Base-by-base conservation (phyloP, 2,797 vertebrate species). In the Lophius americanus region DNA sequence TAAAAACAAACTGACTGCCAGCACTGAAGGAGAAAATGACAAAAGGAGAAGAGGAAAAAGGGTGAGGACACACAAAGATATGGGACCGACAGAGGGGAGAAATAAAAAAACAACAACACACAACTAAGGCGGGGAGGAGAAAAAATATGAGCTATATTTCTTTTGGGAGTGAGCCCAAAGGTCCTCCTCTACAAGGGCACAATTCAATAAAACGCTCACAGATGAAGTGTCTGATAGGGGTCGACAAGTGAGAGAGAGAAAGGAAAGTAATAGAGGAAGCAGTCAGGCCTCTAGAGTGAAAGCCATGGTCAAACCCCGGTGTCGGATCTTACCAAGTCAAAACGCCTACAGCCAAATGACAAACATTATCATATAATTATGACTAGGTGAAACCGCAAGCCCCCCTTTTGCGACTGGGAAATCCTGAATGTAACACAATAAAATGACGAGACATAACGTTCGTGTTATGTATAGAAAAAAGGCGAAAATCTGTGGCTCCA, bases 131-230 rank as follows among this genome's bases (percentile, higher is more conserved):
- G 1, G 66, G 61, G 36, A 47, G 23, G 48, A 35, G 56, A 51
- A 33, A 6, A 60, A n/a, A 39, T 60, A 64, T 53, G 78, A 57
- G 68, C 47, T 72, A 63, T 78, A 78, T 77, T 70, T 81, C 74
- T 83, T 64, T 85, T 23, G 23, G 87, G 84, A 84, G 76, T 48
- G 11, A 64, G 79, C 66, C 81, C 86, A 85, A 77, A 89, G 81
- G 82, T 85, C 79, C 73, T 86, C 66, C 72, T 86, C 86, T 78
- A 78, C 85, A 90, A 90, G 90, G 86, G 85, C 88, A 84, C 79
- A 64, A 62, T 8, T 73, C 81, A 81, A 86, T 83, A 84, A 87
- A 86, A 88, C 86, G 86, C 77, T 86, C 78, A 76, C 73, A 76
- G 73, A 79, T 85, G 80, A 82, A 82, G 84, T 84, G 74, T 82